These are phyloP conservation scores for Sabatieria punctata DNA, from an alignment of 2,888 invertebrate species.

Conservation along the genomic window DNA sequence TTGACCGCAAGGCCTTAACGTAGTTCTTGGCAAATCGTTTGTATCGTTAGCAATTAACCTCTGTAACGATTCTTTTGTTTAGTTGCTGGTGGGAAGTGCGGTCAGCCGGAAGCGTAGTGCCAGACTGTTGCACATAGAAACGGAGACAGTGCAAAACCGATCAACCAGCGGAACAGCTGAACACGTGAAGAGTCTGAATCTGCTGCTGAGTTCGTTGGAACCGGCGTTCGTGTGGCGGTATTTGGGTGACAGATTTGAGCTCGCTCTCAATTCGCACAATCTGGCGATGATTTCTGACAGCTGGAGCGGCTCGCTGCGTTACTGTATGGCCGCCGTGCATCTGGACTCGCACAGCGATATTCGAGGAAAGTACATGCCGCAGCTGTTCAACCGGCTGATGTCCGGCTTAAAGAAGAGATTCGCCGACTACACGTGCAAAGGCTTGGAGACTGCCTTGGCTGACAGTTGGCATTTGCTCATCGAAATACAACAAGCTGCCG, in stretches of 20 bases:
- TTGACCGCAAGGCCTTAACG: no score
- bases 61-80: no score
- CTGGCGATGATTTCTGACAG: background rate
- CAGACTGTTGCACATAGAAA: no score
- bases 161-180: conserved; percentile 40
- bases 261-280: background rate
- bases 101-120: no score
- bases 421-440: no score
- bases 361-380: conserved; percentile 58
- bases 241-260: conserved; percentile 39
- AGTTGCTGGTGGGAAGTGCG: no score
- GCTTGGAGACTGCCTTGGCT: no score
- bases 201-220: conserved; percentile 62
- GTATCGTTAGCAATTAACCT: no score
- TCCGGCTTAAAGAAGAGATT: conserved; percentile 51
- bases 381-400: conserved; percentile 49
- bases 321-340: conserved; percentile 3
- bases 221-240: conserved; percentile 72
- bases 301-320: background rate
- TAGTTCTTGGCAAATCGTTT: no score
- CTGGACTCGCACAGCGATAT: conserved; percentile 56
- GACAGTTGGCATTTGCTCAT: no score
- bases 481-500: background rate
- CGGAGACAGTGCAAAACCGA: conserved; percentile 11
- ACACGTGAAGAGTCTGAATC: conserved; percentile 61